These are phyloP conservation scores for Pantherophis alleghaniensis DNA, from an alignment of 2,797 vertebrate species.

Conservation along the genomic window DNA sequence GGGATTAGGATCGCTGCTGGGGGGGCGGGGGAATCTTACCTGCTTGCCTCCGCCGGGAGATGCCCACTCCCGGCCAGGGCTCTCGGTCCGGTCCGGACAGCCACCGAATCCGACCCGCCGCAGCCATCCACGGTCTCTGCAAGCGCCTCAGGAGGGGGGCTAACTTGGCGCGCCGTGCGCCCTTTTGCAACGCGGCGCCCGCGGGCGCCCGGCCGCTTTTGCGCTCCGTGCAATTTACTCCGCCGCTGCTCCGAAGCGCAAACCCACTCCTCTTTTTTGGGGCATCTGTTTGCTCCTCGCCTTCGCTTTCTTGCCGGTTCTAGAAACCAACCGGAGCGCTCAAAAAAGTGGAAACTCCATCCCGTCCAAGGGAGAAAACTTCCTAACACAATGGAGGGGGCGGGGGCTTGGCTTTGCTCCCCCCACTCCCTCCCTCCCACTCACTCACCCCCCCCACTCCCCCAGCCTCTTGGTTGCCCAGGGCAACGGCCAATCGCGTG, in stretches of 20 bases:
- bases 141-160: background rate
- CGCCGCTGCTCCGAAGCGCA: background rate
- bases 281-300: background rate
- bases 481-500: conserved; percentile 56
- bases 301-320: background rate
- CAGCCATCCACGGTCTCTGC: background rate
- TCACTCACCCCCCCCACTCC: background rate
- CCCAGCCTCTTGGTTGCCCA: conserved; percentile 61
- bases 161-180: background rate
- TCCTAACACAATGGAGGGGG: background rate
- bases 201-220: background rate
- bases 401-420: background rate
- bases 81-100: background rate
- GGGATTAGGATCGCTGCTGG: background rate
- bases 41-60: background rate
- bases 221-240: background rate
- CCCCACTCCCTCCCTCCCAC: background rate
- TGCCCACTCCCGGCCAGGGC: background rate
- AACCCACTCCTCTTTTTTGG: background rate
- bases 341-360: background rate
- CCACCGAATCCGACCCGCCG: background rate
- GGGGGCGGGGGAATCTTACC: background rate
- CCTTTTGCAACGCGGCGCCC: background rate
- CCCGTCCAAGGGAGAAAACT: background rate
- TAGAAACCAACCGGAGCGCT: background rate